phyloP scores from a whole-genome alignment of 2,888 invertebrate species.

The Scrobipalpa costella region DNA sequence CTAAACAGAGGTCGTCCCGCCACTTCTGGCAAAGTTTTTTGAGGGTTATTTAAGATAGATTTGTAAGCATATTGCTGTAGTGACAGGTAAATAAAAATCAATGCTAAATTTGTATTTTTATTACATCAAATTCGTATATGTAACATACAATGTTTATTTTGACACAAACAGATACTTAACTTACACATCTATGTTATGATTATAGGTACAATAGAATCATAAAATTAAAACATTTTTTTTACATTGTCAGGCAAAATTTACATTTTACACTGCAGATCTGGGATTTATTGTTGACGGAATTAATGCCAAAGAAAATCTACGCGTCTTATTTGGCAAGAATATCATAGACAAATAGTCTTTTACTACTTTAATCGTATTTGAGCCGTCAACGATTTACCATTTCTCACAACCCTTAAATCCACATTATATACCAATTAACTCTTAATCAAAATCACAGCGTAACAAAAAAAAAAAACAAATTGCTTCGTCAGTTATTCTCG shows the following conservation, averaged over 20 bases:
- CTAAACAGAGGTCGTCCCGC: no score
- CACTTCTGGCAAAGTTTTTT: no score
- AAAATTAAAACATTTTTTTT: conserved; percentile 15
- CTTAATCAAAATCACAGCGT: conserved; percentile 10
- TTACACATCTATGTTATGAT: conserved; percentile 14
- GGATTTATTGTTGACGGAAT: conserved; percentile 9
- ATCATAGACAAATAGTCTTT: background rate
- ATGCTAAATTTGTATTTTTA: conserved; percentile 47
- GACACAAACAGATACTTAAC: conserved; percentile 42
- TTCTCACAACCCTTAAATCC: conserved; percentile 21
- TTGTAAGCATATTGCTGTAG: no score
- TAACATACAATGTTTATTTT: conserved; percentile 52
- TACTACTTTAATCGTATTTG: conserved; percentile 11
- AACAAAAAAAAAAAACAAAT: conserved; percentile 2
- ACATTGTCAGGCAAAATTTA: background rate
- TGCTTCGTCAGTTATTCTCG: background rate
- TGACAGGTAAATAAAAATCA: no score
- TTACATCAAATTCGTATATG: conserved; percentile 64
- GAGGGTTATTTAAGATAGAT: no score
- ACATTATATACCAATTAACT: conserved; percentile 8
- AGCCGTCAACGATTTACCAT: conserved; percentile 15
- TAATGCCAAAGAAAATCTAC: background rate
- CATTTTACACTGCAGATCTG: background rate
- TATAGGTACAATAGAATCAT: conserved; percentile 16
- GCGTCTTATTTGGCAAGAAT: conserved; percentile 1